Conservation (phyloP, 2,797 vertebrate genomes). For the Manis javanica region DNA sequence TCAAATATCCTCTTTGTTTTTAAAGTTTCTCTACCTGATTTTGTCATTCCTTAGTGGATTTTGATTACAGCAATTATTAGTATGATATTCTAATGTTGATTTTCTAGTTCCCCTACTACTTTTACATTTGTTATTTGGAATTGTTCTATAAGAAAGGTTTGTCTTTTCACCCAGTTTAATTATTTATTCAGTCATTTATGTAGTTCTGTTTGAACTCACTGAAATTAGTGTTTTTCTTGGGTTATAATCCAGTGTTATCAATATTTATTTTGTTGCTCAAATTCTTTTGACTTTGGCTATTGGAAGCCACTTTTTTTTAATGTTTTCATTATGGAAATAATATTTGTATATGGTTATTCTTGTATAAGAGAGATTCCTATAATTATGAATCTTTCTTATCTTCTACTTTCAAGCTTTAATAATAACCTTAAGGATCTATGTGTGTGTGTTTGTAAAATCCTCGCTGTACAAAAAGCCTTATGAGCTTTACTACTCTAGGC, state of each 20-base stretch:
- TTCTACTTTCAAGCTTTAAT: constrained; percentile 43
- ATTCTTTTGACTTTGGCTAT: not conserved
- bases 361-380: constrained; percentile 9
- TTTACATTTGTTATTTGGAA: not conserved
- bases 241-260: not conserved
- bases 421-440: not conserved
- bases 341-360: constrained; percentile 44
- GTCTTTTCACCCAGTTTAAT: not conserved
- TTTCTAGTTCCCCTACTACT: not conserved
- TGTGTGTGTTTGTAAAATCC: not conserved
- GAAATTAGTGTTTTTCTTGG: not conserved
- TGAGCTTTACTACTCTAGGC: not conserved
- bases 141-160: not conserved
- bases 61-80: not conserved
- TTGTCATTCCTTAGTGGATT: not conserved
- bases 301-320: not conserved
- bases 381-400: constrained; percentile 3
- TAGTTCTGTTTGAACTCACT: not conserved
- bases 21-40: not conserved
- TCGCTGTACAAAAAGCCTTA: constrained; percentile 14
- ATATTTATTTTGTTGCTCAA: not conserved
- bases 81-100: not conserved
- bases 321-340: not conserved
- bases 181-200: not conserved
- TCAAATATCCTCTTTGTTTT: not conserved